phyloP scores from a whole-genome alignment of 2,888 invertebrate species.

The Parapristionchus giblindavisi region DNA sequence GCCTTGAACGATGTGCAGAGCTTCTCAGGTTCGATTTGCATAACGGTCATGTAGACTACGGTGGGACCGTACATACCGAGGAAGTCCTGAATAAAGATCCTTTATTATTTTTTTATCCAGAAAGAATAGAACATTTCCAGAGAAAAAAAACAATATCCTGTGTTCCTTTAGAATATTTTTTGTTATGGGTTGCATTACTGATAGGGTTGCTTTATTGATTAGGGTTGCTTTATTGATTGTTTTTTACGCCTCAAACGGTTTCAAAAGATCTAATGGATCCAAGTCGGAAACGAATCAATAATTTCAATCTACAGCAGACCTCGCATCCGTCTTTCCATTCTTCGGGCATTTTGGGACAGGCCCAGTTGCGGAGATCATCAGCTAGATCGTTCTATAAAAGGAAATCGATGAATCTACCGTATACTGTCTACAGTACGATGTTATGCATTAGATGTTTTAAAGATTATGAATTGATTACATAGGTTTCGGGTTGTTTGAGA shows the following conservation, averaged over 20 bases:
- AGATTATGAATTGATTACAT: conserved; percentile 17
- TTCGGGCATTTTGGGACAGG: conserved; percentile 54
- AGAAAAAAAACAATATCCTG: too few relatives aligned
- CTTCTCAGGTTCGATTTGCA: conserved; percentile 50
- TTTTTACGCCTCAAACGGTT: too few relatives aligned
- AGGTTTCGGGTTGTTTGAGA: conserved; percentile 13
- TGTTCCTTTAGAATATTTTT: too few relatives aligned
- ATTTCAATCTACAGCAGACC: conserved; percentile 8
- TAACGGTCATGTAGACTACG: conserved; percentile 60
- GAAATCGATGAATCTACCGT: too few relatives aligned
- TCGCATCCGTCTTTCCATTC: conserved; percentile 46
- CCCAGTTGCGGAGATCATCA: conserved; percentile 50
- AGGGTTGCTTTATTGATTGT: neutral
- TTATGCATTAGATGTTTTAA: too few relatives aligned
- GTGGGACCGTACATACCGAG: conserved; percentile 59
- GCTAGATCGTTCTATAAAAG: conserved; percentile 53
- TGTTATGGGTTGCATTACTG: too few relatives aligned
- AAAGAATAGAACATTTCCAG: too few relatives aligned
- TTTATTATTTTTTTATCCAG: too few relatives aligned
- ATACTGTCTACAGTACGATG: too few relatives aligned
- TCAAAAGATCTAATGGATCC: too few relatives aligned
- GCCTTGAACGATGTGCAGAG: conserved; percentile 49
- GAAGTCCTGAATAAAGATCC: conserved; percentile 53
- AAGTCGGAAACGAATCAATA: too few relatives aligned
- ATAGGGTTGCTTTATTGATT: too few relatives aligned